Base-by-base conservation (phyloP, 1,140 invertebrate species). In the Drosophila truncata region DNA sequence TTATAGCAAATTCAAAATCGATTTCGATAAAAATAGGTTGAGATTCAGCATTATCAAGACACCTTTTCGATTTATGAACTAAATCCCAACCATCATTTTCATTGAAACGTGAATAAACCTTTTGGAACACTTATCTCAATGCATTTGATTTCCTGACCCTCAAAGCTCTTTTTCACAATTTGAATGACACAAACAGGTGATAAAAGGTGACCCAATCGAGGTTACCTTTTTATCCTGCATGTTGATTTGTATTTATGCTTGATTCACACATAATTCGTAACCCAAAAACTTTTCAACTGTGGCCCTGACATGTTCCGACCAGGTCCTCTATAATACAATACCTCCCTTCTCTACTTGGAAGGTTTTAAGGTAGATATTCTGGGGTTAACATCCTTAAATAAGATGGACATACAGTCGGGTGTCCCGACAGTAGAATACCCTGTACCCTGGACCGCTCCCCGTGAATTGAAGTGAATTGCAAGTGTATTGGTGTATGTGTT, bases 171-270 rank as follows among this genome's bases (percentile, higher is more conserved):
- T 50, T 33, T 10, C 50, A 44, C 10, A 31, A 63, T 59, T 82
- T 60, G 13, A 61, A 44, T 81, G 55, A 60, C 74, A 86, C 35
- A 70, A 73, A 54, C 79, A 78, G 59, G 39, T 52, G 37, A 27
- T 29, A 58, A 70, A 42, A 63, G 23, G 65, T 49, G 59, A 62
- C 57, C 84, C 83, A 69, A 69, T 62, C 61, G 39, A 63, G 67
- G 44, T 62, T 52, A 58, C 71, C 44, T 58, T 65, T 52, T 44
- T 25, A 13, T 25, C 37, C 23, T 41, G 52, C 55, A 16, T 39
- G 52, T 39, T 66, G 18, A 47, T 42, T 42, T 37, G 29, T 13
- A 69, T 73, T 49, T 47, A 47, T 55, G 52, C 29, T 42, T 52
- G 39, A 47, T 37, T 49, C 31, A 13, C 35, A 47, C 29, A 49